Evolutionary conservation across 2,797 vertebrate species (phyloP), one percentile per base, ranked within the genome.

Genomic region (Acipenser oxyrinchus): DNA sequence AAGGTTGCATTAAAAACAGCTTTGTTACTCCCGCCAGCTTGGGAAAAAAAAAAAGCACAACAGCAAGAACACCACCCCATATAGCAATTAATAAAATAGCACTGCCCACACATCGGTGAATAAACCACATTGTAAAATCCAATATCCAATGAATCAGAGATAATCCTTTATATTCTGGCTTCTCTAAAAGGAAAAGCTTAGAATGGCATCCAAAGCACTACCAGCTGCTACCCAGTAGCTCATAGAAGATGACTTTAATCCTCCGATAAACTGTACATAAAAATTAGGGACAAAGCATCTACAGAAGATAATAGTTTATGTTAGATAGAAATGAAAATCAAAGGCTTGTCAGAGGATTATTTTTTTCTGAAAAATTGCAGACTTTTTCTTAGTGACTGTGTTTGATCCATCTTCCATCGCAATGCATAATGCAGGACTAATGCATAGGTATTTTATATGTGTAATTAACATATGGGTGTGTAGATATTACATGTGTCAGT

Each of bases 71-170:
- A 62, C 69, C 69, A 68, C 66, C 70, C 50, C 61, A 68, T 23
- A 69, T 68, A 18, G 79, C 79, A 79, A 82, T 84, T 84, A 83
- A 83, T 83, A 86, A 84, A 79, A 74, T 64, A 79, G 79, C 77
- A 60, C 72, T n/a, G 53, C 78, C 73, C 65, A 72, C 75, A 77
- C 72, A 58, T 58, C 55, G 66, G 65, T 71, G 78, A 81, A 74
- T 66, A 73, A 80, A 72, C 74, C 75, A 70, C 74, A 82, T 82
- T 86, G 84, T 85, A 78, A 50, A 81, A 84, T 84, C 77, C 82
- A 83, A 86, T 84, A 82, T 81, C 84, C 81, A 83, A 78, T 74
- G 78, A 85, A 84, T 83, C 79, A 76, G 81, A 83, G 86, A 86
- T 87, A 86, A 88, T 87, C 84, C 84, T 76, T 80, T 58, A 58